Base-by-base conservation (phyloP, 2,888 invertebrate genomes). In the Heliconius sara region DNA sequence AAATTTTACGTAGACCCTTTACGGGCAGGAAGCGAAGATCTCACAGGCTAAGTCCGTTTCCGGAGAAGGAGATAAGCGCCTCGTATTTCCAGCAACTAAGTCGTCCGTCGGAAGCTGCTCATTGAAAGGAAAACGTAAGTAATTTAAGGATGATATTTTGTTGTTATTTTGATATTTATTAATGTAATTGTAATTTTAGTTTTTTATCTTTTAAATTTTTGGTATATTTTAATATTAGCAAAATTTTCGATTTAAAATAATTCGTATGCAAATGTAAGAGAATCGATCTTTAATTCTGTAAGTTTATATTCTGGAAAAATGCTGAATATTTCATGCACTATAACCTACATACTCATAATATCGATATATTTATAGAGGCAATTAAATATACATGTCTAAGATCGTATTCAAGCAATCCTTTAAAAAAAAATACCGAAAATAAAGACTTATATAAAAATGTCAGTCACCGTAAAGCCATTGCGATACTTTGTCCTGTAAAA, bases 31-130 rank as follows among this genome's bases (percentile, higher is more conserved):
- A 77, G 74, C 76, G 76, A 66, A 39, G 30, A 77, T 77, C 67
- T 80, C 79, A 76, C 79, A 84, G 83, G 82, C 80, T 83, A 79
- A 82, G 83, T 83, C 84, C 84, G 83, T 84, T 87, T 85, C 86
- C 85, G 84, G 83, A 79, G 83, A 73, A 80, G 79, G 77, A 86
- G 87, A 87, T 87, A 87, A 88, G 86, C 85, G 83, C 78, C 80
- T 85, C 85, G 87, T 86, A 86, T 87, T 88, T 86, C 86, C 85
- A 81, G 83, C 84, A 39, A 85, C 84, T 87, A 86, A 87, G 85
- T 86, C 87, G 84, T 83, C 84, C 82, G 80, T 80, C 85, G 85
- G 87, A 85, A 86, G 83, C 83, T 83, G 82, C 85, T 67, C 63
- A 74, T 73, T 86, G 85, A 87, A 88, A 88, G 86, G 87, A 90